Conservation (phyloP, 2,888 invertebrate species). For the Nephrotoma guestfalica region DNA sequence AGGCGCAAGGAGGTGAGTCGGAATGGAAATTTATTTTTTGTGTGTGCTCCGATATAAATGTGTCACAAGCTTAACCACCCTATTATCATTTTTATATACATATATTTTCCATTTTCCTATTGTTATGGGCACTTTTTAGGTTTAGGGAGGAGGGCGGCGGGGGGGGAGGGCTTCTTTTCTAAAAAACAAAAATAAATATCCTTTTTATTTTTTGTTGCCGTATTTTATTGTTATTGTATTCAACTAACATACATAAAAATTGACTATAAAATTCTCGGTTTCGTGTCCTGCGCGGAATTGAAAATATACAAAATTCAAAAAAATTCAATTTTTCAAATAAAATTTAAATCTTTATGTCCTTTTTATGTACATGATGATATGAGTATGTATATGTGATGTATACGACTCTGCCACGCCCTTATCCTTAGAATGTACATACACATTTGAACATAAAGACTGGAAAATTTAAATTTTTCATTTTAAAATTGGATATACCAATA, state of each 20-base stretch:
- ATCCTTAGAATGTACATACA: not conserved
- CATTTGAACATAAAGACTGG: not conserved
- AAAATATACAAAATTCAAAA: not conserved
- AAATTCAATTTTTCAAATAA: not conserved
- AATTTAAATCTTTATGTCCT: not conserved
- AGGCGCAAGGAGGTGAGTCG: not conserved
- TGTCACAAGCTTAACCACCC: not conserved
- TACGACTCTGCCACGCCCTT: not conserved
- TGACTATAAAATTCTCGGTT: not conserved
- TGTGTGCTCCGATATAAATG: not conserved
- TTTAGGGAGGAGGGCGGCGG: not conserved
- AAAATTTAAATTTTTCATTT: not conserved
- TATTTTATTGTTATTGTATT: not conserved
- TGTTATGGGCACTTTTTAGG: not conserved
- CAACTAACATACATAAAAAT: not conserved
- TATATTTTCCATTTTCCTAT: not conserved
- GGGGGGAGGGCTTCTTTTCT: not conserved
- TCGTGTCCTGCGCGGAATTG: not conserved
- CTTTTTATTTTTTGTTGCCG: not conserved
- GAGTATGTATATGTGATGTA: not conserved
- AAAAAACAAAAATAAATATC: not conserved
- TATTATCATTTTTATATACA: not conserved
- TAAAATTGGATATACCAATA: not conserved
- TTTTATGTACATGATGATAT: not conserved
- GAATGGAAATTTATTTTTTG: not conserved